Percentiles rank a stretch among this genome's conserved stretches.
Conservation (phyloP, 2,113 vertebrate genomes). For the Malurus alboscapulatus region DNA sequence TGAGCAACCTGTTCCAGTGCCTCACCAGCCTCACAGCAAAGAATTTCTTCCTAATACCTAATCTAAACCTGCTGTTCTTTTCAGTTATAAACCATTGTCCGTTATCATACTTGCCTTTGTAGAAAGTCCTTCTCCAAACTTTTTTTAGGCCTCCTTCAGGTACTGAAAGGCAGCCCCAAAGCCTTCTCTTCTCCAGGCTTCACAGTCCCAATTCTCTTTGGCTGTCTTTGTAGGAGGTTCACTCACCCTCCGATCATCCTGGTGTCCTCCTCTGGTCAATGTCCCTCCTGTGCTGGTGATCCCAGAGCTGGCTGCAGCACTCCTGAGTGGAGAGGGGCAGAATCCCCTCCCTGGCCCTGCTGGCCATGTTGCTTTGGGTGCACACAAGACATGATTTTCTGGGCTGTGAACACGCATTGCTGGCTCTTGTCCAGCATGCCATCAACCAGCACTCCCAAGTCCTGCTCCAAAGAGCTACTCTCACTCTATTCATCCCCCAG, state of each 20-base stretch:
- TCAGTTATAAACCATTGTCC: background rate
- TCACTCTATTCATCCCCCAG: background rate
- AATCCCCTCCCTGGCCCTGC: background rate
- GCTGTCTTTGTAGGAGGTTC: too few relatives aligned
- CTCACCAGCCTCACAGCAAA: background rate
- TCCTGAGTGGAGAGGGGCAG: background rate
- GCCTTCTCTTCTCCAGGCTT: background rate
- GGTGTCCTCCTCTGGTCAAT: accelerated
- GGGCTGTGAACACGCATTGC: background rate
- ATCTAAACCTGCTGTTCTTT: too few relatives aligned
- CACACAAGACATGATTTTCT: background rate
- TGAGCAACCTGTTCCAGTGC: background rate
- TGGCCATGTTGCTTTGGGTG: background rate
- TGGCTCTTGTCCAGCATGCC: background rate
- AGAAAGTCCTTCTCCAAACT: background rate
- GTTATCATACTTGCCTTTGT: background rate
- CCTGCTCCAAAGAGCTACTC: background rate
- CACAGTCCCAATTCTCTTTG: too few relatives aligned
- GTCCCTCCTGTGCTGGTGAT: background rate
- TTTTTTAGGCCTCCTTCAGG: background rate
- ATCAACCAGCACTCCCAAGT: background rate
- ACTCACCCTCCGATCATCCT: background rate
- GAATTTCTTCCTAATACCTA: background rate
- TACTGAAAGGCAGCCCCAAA: background rate
- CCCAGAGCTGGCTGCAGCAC: background rate